These are phyloP conservation scores for Oreochromis niloticus DNA, from an alignment of 2,113 vertebrate species.

Conservation along the genomic window DNA sequence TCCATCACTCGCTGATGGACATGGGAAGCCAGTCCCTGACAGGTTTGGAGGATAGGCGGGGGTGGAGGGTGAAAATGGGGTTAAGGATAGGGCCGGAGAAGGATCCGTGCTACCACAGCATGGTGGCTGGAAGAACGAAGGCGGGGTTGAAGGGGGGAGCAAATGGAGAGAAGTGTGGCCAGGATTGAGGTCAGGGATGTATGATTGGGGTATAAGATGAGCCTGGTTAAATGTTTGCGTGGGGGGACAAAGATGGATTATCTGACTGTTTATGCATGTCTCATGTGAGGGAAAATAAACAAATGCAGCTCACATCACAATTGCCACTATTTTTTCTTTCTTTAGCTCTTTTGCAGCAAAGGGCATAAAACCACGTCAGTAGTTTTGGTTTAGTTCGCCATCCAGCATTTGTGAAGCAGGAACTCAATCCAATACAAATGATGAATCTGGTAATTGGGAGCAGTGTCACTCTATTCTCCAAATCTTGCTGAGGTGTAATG, in stretches of 20 bases:
- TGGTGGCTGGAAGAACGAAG: constrained; percentile 7
- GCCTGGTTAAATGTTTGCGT: constrained; percentile 38
- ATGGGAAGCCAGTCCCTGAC: constrained; percentile 77
- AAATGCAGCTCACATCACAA: not conserved
- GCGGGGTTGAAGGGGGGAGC: not conserved
- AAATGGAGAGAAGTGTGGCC: not conserved
- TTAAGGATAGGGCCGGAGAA: constrained; percentile 40
- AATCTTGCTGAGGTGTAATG: constrained; percentile 43
- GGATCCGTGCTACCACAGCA: constrained; percentile 9
- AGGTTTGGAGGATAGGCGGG: constrained; percentile 39
- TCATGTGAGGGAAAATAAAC: not conserved
- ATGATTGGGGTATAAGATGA: constrained; percentile 55
- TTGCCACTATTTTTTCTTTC: not conserved
- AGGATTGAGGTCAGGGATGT: constrained; percentile 57
- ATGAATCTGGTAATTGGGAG: constrained; percentile 46
- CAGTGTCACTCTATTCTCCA: constrained; percentile 31
- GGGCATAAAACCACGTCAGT: not conserved
- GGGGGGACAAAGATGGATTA: constrained; percentile 41
- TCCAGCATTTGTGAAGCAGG: constrained; percentile 33
- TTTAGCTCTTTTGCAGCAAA: not conserved
- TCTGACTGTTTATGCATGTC: constrained; percentile 13
- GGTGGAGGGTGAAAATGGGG: constrained; percentile 44
- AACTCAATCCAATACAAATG: constrained; percentile 33
- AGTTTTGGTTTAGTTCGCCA: not conserved
- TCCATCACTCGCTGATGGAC: constrained; percentile 79